phyloP scores from a whole-genome alignment of 2,113 vertebrate genomes.

The Egretta garzetta region DNA sequence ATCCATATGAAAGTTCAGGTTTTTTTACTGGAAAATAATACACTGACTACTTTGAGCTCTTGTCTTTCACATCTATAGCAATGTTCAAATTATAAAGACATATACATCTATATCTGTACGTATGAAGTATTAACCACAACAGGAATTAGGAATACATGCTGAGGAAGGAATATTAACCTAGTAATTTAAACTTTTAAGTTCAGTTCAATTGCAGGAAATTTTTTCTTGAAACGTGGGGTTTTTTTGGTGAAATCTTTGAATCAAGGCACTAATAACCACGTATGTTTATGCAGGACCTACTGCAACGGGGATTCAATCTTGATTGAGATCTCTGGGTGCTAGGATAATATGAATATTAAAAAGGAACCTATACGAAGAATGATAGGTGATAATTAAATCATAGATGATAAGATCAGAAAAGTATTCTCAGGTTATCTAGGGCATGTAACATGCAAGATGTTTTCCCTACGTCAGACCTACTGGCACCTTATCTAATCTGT shows the following conservation, averaged over 20 bases:
- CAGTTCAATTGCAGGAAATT: background rate
- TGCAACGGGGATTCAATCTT: conserved; percentile 22
- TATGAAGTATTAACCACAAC: background rate
- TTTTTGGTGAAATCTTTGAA: background rate
- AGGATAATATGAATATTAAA: conserved; percentile 65
- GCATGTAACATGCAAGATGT: conserved; percentile 61
- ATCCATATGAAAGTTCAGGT: rapidly evolving
- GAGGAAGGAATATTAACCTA: background rate
- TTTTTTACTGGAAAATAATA: background rate
- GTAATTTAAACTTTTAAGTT: background rate
- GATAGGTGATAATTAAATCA: conserved; percentile 66
- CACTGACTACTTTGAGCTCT: background rate
- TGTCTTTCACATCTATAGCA: background rate
- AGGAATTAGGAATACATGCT: background rate
- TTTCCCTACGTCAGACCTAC: conserved; percentile 54
- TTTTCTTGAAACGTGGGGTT: background rate
- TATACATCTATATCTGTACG: background rate
- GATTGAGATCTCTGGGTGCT: conserved; percentile 15
- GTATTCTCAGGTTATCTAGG: conserved; percentile 61
- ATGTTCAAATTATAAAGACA: background rate
- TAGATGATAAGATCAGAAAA: conserved; percentile 53
- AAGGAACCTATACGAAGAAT: conserved; percentile 38
- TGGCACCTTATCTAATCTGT: conserved; percentile 72
- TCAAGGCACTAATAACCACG: background rate
- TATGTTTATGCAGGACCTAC: conserved; percentile 4